phyloP scores from a whole-genome alignment of 2,888 invertebrate genomes.

The Coremacera marginata region DNA sequence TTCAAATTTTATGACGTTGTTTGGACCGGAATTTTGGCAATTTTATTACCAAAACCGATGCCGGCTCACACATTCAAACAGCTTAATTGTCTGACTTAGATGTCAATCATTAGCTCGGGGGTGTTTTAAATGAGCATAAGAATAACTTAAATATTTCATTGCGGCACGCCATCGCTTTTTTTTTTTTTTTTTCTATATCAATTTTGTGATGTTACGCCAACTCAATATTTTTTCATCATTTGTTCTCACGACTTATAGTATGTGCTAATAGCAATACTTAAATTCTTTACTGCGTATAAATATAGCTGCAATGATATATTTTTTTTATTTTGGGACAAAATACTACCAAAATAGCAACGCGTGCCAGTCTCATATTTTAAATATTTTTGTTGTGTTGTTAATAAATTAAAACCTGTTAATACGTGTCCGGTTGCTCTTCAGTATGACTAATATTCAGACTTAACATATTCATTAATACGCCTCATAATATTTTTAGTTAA shows the following conservation, averaged over 20 bases:
- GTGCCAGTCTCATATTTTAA: slow-evolving; percentile 22
- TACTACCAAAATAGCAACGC: slow-evolving; percentile 31
- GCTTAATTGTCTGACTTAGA: too few species aligned
- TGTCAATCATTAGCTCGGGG: too few species aligned
- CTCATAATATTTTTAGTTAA: too few species aligned
- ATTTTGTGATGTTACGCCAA: too few species aligned
- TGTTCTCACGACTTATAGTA: slow-evolving; percentile 26
- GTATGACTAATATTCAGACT: too few species aligned
- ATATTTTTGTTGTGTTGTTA: not conserved
- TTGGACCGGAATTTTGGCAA: too few species aligned
- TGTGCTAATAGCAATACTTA: not conserved
- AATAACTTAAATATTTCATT: too few species aligned
- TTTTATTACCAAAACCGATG: too few species aligned
- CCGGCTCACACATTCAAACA: too few species aligned
- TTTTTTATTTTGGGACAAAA: not conserved
- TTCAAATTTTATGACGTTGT: too few species aligned
- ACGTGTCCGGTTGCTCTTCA: slow-evolving; percentile 16
- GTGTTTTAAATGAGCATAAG: too few species aligned
- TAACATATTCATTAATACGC: too few species aligned
- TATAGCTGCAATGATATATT: not conserved
- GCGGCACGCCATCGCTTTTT: not conserved
- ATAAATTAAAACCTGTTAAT: slow-evolving; percentile 15
- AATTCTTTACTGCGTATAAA: not conserved
- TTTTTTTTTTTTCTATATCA: not conserved
- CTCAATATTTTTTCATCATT: not conserved